Percentiles rank a stretch among this genome's conserved stretches.
These are phyloP conservation scores for Tetanocera ferruginea DNA, from an alignment of 2,888 invertebrate species.

Conservation along the genomic window DNA sequence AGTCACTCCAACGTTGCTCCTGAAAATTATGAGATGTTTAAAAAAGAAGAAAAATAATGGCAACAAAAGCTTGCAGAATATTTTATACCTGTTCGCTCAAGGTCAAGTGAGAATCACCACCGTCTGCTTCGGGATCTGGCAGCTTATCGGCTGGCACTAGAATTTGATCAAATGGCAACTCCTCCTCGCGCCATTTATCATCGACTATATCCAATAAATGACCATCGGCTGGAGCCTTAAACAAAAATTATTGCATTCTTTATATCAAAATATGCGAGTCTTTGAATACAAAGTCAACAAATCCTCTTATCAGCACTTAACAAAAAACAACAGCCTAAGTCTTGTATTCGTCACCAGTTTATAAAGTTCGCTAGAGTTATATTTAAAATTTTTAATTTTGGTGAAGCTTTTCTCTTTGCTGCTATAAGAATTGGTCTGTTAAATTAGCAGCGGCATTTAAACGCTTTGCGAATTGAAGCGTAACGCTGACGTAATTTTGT, in stretches of 20 bases:
- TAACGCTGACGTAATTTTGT: constrained; percentile 1
- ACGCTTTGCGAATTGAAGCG: not conserved
- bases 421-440: not conserved
- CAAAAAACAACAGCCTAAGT: no score
- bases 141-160: constrained; percentile 87
- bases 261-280: no score
- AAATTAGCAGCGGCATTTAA: not conserved
- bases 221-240: constrained; percentile 67
- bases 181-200: constrained; percentile 88
- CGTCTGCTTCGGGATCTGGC: constrained; percentile 93
- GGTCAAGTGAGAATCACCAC: constrained; percentile 90
- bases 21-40: no score
- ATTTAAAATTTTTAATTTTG: no score
- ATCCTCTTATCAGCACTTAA: no score
- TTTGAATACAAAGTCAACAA: no score
- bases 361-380: no score
- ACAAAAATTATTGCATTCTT: not conserved
- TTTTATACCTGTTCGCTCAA: constrained; percentile 84
- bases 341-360: not conserved
- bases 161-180: constrained; percentile 87
- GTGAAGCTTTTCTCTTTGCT: no score
- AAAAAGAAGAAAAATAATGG: not conserved
- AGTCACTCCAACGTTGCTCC: constrained; percentile 79
- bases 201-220: constrained; percentile 73
- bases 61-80: not conserved